Percentiles rank a stretch among this genome's conserved stretches.
Evolutionary conservation across 2,888 invertebrate genomes (phyloP).

Genomic region (Melolontha melolontha): DNA sequence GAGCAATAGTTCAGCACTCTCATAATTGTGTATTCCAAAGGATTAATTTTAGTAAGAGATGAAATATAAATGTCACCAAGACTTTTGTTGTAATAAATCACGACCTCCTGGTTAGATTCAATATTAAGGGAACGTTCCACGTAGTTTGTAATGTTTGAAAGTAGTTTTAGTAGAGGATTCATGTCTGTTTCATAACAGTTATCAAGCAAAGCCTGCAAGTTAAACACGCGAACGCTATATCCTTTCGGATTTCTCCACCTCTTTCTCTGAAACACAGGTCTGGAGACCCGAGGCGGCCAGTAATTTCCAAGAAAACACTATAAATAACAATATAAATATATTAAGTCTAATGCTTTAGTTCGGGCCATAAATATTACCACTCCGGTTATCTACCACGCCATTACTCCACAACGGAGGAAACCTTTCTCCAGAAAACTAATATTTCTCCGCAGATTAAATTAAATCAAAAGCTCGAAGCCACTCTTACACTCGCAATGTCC

Average conservation of each 20-base stretch:
- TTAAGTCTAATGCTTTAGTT: slow-evolving; percentile 63
- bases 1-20: too few relatives aligned
- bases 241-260: slow-evolving; percentile 19
- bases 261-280: slow-evolving; percentile 1
- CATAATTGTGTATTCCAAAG: too few relatives aligned
- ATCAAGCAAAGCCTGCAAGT: slow-evolving; percentile 20
- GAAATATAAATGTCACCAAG: too few relatives aligned
- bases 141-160: slow-evolving; percentile 18
- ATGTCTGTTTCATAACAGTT: slow-evolving; percentile 28
- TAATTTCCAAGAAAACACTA: slow-evolving; percentile 60
- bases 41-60: too few relatives aligned
- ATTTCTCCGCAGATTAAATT: slow-evolving; percentile 66
- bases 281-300: slow-evolving; percentile 43
- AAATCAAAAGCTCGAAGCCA: slow-evolving; percentile 63
- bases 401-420: slow-evolving; percentile 60
- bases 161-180: slow-evolving; percentile 17
- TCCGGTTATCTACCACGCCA: slow-evolving; percentile 54
- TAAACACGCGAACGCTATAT: slow-evolving; percentile 23
- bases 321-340: slow-evolving; percentile 64
- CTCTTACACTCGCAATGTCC: slow-evolving; percentile 34
- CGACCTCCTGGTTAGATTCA: too few relatives aligned
- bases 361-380: slow-evolving; percentile 60
- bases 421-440: slow-evolving; percentile 62
- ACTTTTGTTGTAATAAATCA: too few relatives aligned
- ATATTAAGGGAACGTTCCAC: background rate